Evolutionary conservation across 1,140 invertebrate species (phyloP).

Genomic region (Leptoteleia sp.): DNA sequence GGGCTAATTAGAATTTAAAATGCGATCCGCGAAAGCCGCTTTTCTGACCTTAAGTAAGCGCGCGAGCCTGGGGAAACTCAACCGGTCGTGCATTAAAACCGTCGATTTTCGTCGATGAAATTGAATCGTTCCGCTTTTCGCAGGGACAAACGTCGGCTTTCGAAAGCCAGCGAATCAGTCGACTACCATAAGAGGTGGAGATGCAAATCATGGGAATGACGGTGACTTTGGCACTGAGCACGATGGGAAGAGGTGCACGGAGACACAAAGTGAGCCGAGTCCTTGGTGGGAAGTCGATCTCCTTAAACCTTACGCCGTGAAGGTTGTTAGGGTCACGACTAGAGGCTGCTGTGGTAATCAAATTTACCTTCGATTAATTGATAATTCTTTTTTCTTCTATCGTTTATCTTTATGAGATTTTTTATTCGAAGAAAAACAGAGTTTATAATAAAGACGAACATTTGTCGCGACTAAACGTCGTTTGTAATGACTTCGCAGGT

Average conservation of each 20-base stretch:
- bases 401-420: conserved; percentile 13
- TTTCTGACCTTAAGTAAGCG: conserved; percentile 14
- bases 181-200: conserved; percentile 90
- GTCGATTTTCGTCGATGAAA: conserved; percentile 3
- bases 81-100: neutral
- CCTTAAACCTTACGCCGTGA: conserved; percentile 89
- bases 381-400: neutral
- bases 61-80: neutral
- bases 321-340: conserved; percentile 91
- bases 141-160: conserved; percentile 92
- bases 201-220: conserved; percentile 91
- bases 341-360: conserved; percentile 90
- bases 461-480: conserved; percentile 22
- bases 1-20: conserved; percentile 1
- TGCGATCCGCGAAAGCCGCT: neutral
- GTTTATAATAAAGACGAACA: neutral
- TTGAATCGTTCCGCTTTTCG: conserved; percentile 34
- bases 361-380: conserved; percentile 23
- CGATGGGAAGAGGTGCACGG: conserved; percentile 92
- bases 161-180: conserved; percentile 94
- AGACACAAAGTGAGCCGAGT: conserved; percentile 92
- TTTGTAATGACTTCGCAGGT: conserved; percentile 80
- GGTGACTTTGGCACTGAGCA: conserved; percentile 91
- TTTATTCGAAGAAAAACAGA: neutral
- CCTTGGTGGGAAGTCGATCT: conserved; percentile 96